These are phyloP conservation scores for Eidolon dupreanum DNA, from an alignment of 2,797 vertebrate species.

Conservation along the genomic window DNA sequence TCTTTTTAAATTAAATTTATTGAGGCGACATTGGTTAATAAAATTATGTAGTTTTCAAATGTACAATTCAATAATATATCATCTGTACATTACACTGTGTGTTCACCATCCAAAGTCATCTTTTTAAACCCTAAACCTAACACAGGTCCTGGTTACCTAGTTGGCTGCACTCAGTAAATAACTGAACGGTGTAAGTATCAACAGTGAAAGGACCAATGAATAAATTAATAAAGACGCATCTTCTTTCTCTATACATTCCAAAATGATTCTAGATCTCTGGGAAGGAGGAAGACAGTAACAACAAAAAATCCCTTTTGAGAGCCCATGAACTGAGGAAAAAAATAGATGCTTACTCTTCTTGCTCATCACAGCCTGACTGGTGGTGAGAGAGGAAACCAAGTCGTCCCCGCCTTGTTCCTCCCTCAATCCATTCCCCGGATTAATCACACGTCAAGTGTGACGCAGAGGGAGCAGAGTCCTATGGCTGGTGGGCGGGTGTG, in stretches of 20 bases:
- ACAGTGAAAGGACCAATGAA: neutral
- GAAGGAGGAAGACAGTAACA: neutral
- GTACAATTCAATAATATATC: too few species aligned
- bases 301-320: neutral
- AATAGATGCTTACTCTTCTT: neutral
- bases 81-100: too few species aligned
- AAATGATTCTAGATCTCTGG: neutral
- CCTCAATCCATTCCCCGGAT: neutral
- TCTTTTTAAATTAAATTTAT: too few species aligned
- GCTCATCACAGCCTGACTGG: neutral
- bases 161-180: neutral
- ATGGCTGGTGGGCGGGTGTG: too few species aligned
- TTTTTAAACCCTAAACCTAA: neutral
- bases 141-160: too few species aligned
- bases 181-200: neutral
- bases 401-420: neutral
- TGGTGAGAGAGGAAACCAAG: neutral
- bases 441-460: too few species aligned
- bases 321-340: neutral
- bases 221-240: neutral
- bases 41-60: too few species aligned
- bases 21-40: too few species aligned
- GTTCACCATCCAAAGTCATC: too few species aligned
- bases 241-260: conserved; percentile 11
- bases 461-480: too few species aligned